Conservation (phyloP, 2,888 invertebrate genomes). For the Seira musarum region DNA sequence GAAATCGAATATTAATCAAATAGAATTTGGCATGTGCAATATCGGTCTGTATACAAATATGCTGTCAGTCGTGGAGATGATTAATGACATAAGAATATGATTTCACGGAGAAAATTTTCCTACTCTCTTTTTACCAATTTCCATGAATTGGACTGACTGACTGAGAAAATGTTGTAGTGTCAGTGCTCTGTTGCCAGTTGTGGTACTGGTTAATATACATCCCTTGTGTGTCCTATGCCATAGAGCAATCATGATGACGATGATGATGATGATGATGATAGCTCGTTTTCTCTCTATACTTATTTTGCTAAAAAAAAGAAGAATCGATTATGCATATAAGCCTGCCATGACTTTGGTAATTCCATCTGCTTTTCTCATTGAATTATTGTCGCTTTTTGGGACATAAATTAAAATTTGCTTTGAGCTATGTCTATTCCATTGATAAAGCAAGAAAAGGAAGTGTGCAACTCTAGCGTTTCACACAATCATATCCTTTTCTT, state of each 20-base stretch:
- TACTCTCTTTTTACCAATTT: constrained; percentile 68
- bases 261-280: neutral
- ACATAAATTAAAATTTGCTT: constrained; percentile 70
- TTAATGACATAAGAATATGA: constrained; percentile 70
- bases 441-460: constrained; percentile 56
- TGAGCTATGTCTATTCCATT: constrained; percentile 67
- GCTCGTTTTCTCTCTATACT: neutral
- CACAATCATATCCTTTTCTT: constrained; percentile 59
- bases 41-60: constrained; percentile 71
- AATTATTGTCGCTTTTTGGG: constrained; percentile 70
- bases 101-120: constrained; percentile 69
- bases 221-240: neutral
- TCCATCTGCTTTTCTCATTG: constrained; percentile 69
- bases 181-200: constrained; percentile 14
- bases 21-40: constrained; percentile 71
- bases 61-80: constrained; percentile 70
- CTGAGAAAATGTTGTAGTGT: constrained; percentile 5
- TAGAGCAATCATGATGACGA: too few species aligned
- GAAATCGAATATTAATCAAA: constrained; percentile 71
- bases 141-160: constrained; percentile 56
- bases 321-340: constrained; percentile 22
- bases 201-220: constrained; percentile 20
- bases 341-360: constrained; percentile 42
- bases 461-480: constrained; percentile 54
- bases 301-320: constrained; percentile 2